Conservation (phyloP, 2,888 invertebrate species). For the Dinocampus coccinellae region DNA sequence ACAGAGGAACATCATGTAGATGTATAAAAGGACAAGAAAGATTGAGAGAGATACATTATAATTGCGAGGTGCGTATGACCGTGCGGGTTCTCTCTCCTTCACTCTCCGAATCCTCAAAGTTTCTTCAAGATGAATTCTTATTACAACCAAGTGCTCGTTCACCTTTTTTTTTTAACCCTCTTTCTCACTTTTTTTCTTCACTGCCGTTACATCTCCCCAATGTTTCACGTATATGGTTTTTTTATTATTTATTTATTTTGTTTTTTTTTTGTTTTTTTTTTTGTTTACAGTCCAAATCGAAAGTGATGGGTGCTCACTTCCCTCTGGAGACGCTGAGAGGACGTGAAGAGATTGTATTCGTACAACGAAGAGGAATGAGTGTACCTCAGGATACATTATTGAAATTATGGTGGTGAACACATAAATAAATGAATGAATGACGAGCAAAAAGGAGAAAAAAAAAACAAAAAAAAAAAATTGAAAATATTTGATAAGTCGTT, state of each 20-base stretch:
- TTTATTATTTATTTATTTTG: not conserved
- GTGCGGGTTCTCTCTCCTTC: constrained; percentile 48
- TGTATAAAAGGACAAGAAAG: constrained; percentile 41
- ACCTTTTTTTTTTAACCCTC: constrained; percentile 35
- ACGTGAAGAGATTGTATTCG: not conserved
- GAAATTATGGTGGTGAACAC: too few species aligned
- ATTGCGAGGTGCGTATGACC: constrained; percentile 54
- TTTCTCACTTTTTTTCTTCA: too few species aligned
- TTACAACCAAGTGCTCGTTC: constrained; percentile 24
- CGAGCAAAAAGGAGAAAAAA: too few species aligned
- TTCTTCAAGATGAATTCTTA: constrained; percentile 30
- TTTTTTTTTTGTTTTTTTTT: constrained; percentile 31
- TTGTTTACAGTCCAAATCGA: constrained; percentile 27
- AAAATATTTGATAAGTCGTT: too few species aligned
- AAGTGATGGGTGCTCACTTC: not conserved
- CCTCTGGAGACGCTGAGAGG: not conserved
- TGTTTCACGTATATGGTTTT: constrained; percentile 22
- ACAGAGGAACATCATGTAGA: constrained; percentile 22
- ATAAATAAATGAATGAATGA: too few species aligned
- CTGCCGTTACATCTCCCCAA: too few species aligned
- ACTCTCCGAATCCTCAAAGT: constrained; percentile 37
- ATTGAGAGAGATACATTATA: constrained; percentile 46
- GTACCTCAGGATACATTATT: not conserved
- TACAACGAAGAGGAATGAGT: not conserved
- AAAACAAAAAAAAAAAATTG: too few species aligned